Evolutionary conservation across 1,140 invertebrate species (phyloP).

Genomic region (Drosophila tristis): DNA sequence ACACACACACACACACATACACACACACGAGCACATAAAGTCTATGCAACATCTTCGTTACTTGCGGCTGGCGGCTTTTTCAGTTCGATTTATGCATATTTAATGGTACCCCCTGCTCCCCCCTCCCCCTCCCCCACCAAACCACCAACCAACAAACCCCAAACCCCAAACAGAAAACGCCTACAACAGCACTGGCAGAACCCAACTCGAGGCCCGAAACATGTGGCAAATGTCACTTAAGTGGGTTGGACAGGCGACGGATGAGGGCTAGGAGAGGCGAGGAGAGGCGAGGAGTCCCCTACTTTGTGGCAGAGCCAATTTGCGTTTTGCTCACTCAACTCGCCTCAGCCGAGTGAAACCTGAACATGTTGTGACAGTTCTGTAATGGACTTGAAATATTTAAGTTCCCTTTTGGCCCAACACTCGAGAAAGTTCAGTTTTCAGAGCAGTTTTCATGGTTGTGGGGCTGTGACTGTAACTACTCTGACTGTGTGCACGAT

Average conservation of each 20-base stretch:
- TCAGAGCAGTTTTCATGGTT: constrained; percentile 1
- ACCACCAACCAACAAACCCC: constrained; percentile 6
- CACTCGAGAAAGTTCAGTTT: constrained; percentile 7
- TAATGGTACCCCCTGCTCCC: constrained; percentile 29
- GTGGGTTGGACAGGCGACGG: constrained; percentile 11
- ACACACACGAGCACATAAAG: constrained; percentile 1
- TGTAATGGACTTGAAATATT: constrained; percentile 63
- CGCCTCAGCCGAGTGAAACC: constrained; percentile 10
- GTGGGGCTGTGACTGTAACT: too few species aligned
- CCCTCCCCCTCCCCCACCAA: background rate
- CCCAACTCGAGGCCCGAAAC: constrained; percentile 6
- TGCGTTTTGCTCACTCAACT: constrained; percentile 47
- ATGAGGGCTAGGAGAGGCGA: background rate
- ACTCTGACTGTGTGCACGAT: too few species aligned
- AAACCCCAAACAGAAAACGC: constrained; percentile 29
- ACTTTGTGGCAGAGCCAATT: constrained; percentile 52
- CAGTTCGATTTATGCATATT: constrained; percentile 67
- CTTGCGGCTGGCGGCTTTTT: constrained; percentile 22
- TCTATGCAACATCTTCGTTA: constrained; percentile 22
- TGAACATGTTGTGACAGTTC: constrained; percentile 55
- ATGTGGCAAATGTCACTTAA: constrained; percentile 61
- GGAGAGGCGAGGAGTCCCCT: background rate
- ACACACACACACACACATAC: constrained; percentile 20
- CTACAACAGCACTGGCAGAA: constrained; percentile 28
- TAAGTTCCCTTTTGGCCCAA: constrained; percentile 26